Base-by-base conservation (phyloP, 2,888 invertebrate species). In the Rotaria macrura region DNA sequence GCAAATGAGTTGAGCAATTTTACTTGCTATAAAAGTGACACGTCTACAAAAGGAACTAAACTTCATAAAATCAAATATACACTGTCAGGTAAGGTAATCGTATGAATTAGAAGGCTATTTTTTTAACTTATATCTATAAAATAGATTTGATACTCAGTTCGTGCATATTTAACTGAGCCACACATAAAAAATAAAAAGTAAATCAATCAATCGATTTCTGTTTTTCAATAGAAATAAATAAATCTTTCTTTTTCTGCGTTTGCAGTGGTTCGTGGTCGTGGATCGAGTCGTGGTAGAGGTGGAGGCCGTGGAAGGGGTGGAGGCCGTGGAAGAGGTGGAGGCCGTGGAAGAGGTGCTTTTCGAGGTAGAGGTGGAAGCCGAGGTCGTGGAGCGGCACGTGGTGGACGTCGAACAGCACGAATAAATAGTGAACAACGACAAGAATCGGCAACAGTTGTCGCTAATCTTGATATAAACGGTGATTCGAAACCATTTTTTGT, bases 401-500 rank as follows among this genome's bases (percentile, higher is more conserved):
- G 79, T 43, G 43, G 79, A 43, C n/a, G 40, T 25, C 79, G 43
- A 14, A 14, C 14, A 65, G 12, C 20, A 29, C 34, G 20, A 5
- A 34, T 34, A 14, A 25, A 65, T 65, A 20, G 20, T 34, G 65
- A 65, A 20, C 65, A 65, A 65, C 65, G 38, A 34, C 65, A 65
- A 65, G 43, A 23, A 43, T 12, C 40, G 4, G 5, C 79, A 23
- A 43, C 43, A 2, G 5, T 14, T n/a, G 10, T 23, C 6, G 38
- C 14, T 74, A 25, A 79, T n/a, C 43, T 79, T 49, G 84, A 84
- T 43, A 49, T 55, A 52, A 84, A 57, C 29, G 29, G 9, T 54
- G 55, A 86, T 72, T 34, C 86, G 20, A 84, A 65, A 40, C 84
- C 84, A 52, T 85, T 54, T 54, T 86, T 86, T 49, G 72, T 84